Percentiles rank a stretch among this genome's conserved stretches.
Evolutionary conservation across 1,140 invertebrate species (phyloP).

Genomic region (Dendroctonus ponderosae): DNA sequence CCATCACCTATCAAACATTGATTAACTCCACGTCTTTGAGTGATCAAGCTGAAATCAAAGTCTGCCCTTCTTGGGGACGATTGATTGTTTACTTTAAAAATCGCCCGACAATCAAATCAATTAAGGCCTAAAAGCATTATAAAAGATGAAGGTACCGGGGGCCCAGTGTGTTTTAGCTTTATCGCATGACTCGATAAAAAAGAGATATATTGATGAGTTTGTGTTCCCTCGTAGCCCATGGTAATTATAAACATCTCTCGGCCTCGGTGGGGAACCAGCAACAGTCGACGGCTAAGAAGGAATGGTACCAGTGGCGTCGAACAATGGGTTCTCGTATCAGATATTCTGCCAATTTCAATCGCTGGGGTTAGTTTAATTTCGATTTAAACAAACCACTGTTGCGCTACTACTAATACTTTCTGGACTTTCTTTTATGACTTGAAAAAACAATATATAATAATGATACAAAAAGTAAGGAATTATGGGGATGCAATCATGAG

Average conservation of each 20-base stretch:
- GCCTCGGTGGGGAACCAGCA: constrained; percentile 4
- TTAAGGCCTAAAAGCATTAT: constrained; percentile 27
- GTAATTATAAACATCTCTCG: constrained; percentile 37
- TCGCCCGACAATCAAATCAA: constrained; percentile 28
- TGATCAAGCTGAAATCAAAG: no score
- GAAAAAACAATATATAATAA: no score
- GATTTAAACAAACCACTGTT: no score
- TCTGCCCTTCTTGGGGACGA: constrained; percentile 1
- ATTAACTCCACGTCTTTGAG: no score
- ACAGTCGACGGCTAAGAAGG: constrained; percentile 7
- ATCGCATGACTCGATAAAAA: constrained; percentile 34
- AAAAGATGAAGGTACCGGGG: constrained; percentile 19
- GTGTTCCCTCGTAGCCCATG: constrained; percentile 32
- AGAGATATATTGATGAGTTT: constrained; percentile 38
- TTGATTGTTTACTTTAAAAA: constrained; percentile 28
- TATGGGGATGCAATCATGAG: no score
- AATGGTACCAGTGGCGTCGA: constrained; percentile 8
- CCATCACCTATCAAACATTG: no score
- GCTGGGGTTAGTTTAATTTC: no score
- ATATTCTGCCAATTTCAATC: no score
- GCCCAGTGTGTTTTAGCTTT: constrained; percentile 24
- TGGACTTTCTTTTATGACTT: no score
- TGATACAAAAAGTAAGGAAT: no score
- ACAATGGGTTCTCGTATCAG: no score
- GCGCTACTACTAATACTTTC: no score